phyloP scores from a whole-genome alignment of 2,888 invertebrate genomes.

The Timandra comae region DNA sequence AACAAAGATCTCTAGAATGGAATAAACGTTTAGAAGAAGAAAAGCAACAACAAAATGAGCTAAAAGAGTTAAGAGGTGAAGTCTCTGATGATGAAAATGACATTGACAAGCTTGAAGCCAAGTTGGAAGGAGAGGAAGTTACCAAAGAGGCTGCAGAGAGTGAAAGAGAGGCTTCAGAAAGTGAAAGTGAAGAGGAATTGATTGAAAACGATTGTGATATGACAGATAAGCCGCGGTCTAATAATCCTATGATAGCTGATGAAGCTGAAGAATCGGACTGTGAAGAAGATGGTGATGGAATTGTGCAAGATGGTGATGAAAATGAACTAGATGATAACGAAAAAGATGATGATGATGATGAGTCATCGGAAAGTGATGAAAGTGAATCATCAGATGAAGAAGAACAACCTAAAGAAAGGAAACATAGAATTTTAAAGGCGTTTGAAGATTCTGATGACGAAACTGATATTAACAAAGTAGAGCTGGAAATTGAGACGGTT shows the following conservation, averaged over 20 bases:
- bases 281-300: conserved; percentile 36
- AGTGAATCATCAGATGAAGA: conserved; percentile 48
- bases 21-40: conserved; percentile 77
- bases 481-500: conserved; percentile 2
- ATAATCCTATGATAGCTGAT: conserved; percentile 59
- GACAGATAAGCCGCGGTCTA: conserved; percentile 56
- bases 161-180: conserved; percentile 62
- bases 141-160: conserved; percentile 60
- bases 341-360: conserved; percentile 32
- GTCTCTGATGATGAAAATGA: conserved; percentile 53
- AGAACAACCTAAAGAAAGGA: conserved; percentile 43
- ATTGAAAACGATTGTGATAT: conserved; percentile 46
- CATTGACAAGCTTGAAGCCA: conserved; percentile 60
- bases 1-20: conserved; percentile 83
- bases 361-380: conserved; percentile 35
- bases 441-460: conserved; percentile 72
- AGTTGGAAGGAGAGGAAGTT: conserved; percentile 46
- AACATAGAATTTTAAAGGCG: conserved; percentile 64
- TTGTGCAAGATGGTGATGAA: conserved; percentile 31
- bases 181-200: conserved; percentile 60
- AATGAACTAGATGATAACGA: conserved; percentile 40
- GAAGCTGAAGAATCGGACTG: conserved; percentile 72
- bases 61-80: conserved; percentile 46
- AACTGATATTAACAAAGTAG: conserved; percentile 12
- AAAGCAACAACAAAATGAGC: conserved; percentile 56